These are phyloP conservation scores for Polydesmus complanatus DNA, from an alignment of 2,888 invertebrate species.

Conservation along the genomic window DNA sequence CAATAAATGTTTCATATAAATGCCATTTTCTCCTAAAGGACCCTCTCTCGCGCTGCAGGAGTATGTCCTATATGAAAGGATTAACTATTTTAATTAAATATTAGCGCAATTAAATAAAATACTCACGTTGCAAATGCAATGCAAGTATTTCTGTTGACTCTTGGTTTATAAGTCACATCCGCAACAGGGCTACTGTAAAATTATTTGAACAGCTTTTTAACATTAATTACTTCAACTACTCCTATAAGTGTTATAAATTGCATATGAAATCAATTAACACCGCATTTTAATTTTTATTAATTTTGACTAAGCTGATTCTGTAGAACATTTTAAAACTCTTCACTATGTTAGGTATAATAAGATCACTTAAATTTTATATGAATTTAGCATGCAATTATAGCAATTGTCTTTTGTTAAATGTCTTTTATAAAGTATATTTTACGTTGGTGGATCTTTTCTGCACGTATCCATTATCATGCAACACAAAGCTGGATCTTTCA, in stretches of 20 bases:
- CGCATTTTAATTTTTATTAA: no score
- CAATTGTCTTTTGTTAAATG: not conserved
- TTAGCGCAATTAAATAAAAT: not conserved
- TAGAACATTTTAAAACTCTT: no score
- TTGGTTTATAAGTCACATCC: no score
- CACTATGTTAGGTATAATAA: not conserved
- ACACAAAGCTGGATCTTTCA: slow-evolving; percentile 1
- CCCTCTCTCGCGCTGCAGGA: slow-evolving; percentile 6
- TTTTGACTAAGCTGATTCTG: no score
- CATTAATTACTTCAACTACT: no score
- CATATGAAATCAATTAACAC: no score
- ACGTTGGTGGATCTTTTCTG: not conserved
- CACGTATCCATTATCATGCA: slow-evolving; percentile 10
- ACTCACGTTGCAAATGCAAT: not conserved
- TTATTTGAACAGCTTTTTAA: no score
- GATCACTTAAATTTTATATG: not conserved
- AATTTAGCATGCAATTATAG: not conserved
- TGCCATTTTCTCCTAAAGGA: slow-evolving; percentile 1
- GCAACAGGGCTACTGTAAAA: no score
- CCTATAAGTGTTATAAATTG: no score
- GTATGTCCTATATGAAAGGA: not conserved
- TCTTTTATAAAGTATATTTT: no score
- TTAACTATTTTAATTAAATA: not conserved
- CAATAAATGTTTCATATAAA: slow-evolving; percentile 8
- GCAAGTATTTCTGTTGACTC: not conserved